phyloP scores from a whole-genome alignment of 2,113 vertebrate genomes.

The Limnothrissa miodon region DNA sequence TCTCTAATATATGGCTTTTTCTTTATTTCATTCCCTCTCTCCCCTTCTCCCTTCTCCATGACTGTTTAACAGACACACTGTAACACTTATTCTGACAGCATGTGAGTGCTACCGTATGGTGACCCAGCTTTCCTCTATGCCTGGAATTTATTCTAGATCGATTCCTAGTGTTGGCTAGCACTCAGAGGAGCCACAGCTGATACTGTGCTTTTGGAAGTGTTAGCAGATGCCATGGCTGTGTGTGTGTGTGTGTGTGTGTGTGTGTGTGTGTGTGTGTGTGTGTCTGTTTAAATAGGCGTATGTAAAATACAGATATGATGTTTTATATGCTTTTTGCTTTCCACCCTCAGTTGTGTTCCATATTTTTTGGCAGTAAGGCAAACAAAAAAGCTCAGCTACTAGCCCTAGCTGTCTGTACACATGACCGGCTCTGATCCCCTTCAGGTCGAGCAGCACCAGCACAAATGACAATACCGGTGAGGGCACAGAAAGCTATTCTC shows the following conservation, averaged over 20 bases:
- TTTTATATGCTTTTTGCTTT: neutral
- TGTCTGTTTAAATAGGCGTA: neutral
- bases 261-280: neutral
- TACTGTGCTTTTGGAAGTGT: neutral
- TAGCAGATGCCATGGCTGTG: neutral
- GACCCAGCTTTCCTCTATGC: neutral
- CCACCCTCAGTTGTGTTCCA: neutral
- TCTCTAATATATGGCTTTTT: neutral
- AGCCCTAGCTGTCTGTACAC: neutral
- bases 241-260: neutral
- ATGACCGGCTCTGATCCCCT: neutral
- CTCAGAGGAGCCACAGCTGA: slow-evolving; percentile 1
- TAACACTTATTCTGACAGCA: neutral
- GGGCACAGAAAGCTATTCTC: neutral
- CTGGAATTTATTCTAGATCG: neutral
- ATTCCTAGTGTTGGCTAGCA: neutral
- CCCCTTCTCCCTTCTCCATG: neutral
- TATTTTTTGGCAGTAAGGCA: neutral
- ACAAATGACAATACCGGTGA: neutral
- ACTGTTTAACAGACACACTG: neutral
- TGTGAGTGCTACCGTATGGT: slow-evolving; percentile 25
- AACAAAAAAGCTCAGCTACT: neutral
- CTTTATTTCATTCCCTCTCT: neutral
- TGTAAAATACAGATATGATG: neutral
- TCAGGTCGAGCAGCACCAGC: neutral